Evolutionary conservation across 2,888 invertebrate genomes (phyloP), one percentile per base, ranked within the genome.

Genomic region (Incurvaria masculella): DNA sequence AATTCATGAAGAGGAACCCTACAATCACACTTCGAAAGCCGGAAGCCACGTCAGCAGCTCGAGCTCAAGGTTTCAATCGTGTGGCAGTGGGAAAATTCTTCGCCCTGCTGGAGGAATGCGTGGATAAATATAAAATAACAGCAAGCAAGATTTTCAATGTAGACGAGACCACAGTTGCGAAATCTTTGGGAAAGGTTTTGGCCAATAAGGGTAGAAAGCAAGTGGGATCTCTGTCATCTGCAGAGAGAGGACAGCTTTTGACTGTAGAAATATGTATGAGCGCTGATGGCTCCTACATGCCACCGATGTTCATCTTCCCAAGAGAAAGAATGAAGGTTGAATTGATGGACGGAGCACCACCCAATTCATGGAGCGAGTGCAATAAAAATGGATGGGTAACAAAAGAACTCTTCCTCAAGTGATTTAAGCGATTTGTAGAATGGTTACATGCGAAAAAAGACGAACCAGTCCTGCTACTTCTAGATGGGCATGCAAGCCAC

Each of bases 391-490:
- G 61, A 6, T 66, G 62, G 61, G 61, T 59, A 51, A 58, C 56
- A 47, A 40, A 45, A 39, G 47, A 59, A 41, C 51, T 58, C 47
- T 58, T 60, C 38, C 47, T 54, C 8, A 51, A 56, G 21, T 63
- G 63, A 62, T 57, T 65, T 41, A 49, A 58, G 48, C 60, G 62
- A 52, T 64, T 66, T 51, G 45, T 57, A n/a, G 43, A 54, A 18
- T 46, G 52, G 41, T 49, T 53, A 21, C 59, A 61, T 43, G 53
- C 57, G 52, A 26, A 55, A 6, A 44, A 44, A 44, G 55, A 57
- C 21, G 53, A 57, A n/a, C 58, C 58, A 41, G 57, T 58, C 5
- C 52, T 65, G 27, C 45, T 68, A 16, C 55, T 67, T 18, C 47
- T 66, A 14, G 66, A 68, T 56, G 64, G 64, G 11, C 66, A 68